Base-by-base conservation (phyloP, 23 tunicate genomes). In the Diplosoma virens region DNA sequence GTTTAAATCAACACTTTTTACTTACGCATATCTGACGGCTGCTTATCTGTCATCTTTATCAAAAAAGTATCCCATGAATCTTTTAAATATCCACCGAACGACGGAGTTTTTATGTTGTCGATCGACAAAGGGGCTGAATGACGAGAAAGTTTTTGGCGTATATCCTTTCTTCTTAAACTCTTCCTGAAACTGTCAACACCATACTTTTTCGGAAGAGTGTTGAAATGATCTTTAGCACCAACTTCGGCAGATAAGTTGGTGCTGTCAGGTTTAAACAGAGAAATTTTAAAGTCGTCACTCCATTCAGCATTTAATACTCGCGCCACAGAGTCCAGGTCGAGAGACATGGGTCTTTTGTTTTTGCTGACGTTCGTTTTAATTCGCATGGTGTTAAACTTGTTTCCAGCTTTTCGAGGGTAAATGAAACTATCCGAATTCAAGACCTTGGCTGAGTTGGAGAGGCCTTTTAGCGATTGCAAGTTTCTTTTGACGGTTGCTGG, bases 61-160 rank as follows among this genome's bases (percentile, higher is more conserved):
- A 84, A 7, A 22, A 84, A 69, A 11, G 55, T 4, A 21, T 84
- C 89, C 89, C 89, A 84, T 32, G 82, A 77, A 25, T 66, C 82
- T 36, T 56, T 47, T 14, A 84, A 32, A 30, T 55, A 55, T 9
- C 80, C 89, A n/a, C 89, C 81, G 35, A 78, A 56, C 30, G 78
- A 71, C 28, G 73, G 61, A 55, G 80, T 59, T 30, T 29, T 46
- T n/a, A 33, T 31, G 1, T 24, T 25, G 2, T 37, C 79, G 18
- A 7, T 23, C 16, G 16, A 16, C 5, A 27, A n/a, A 22, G 50
- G 52, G 1, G 33, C 27, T 46, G 61, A 50, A 22, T 54, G 46
- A 24, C 34, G 53, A 33, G 71, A 45, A 0, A 67, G 67, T 32
- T 73, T 67, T 27, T 30, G 25, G 18, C 84, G 74, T 33, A n/a